Percentiles rank a stretch among this genome's conserved stretches.
Conservation (phyloP, 2,888 invertebrate genomes). For the Cephalotes varians region DNA sequence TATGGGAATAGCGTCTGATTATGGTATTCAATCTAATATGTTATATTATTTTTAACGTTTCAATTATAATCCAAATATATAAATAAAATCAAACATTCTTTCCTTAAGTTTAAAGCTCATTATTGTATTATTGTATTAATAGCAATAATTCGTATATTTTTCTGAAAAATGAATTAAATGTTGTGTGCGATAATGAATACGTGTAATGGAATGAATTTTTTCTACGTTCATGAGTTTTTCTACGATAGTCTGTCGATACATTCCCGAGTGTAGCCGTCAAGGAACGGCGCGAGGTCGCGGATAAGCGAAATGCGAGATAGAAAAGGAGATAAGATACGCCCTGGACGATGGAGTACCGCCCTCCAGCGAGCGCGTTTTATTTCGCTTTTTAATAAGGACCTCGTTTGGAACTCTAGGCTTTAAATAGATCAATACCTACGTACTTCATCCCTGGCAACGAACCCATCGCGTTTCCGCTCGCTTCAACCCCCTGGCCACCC, state of each 20-base stretch:
- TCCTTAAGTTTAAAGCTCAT: not conserved
- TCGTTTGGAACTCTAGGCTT: constrained; percentile 86
- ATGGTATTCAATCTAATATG: not conserved
- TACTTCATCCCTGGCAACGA: constrained; percentile 86
- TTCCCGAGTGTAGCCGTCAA: constrained; percentile 41
- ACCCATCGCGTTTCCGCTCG: constrained; percentile 81
- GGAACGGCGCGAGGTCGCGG: constrained; percentile 42
- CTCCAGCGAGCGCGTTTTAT: constrained; percentile 82
- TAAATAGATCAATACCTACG: constrained; percentile 86
- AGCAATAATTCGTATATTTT: not conserved
- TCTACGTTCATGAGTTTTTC: constrained; percentile 21
- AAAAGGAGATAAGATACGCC: constrained; percentile 53
- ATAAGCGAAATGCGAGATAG: constrained; percentile 50
- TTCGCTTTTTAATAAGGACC: constrained; percentile 86
- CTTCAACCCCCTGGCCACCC: constrained; percentile 78
- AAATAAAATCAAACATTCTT: not conserved
- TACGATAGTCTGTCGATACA: not conserved
- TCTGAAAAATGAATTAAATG: not conserved
- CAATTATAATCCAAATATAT: not conserved
- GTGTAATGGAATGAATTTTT: not conserved
- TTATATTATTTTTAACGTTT: not conserved
- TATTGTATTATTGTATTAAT: not conserved
- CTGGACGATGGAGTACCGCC: constrained; percentile 74
- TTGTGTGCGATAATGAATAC: not conserved
- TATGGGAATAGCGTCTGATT: not conserved